Percentiles rank a stretch among this genome's conserved stretches.
phyloP scores from a whole-genome alignment of 2,888 invertebrate species.

The Eucera pruinosa region DNA sequence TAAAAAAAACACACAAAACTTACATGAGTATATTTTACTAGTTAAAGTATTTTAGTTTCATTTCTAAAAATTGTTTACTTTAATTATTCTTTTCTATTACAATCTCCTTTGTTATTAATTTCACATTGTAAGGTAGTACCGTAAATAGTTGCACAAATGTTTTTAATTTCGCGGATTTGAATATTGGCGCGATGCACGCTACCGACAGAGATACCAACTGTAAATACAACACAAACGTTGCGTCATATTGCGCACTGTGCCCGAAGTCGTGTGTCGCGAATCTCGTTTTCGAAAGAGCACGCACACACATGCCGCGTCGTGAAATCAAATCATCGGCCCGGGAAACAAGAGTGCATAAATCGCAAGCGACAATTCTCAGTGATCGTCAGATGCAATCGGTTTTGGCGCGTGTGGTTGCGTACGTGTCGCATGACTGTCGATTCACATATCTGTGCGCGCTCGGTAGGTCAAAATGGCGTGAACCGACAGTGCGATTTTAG shows the following conservation, averaged over 20 bases:
- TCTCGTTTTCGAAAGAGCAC: constrained; percentile 68
- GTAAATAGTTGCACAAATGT: background rate
- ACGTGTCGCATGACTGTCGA: constrained; percentile 70
- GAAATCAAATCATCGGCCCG: constrained; percentile 62
- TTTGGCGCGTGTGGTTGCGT: constrained; percentile 54
- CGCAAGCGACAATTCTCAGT: constrained; percentile 34
- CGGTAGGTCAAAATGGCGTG: constrained; percentile 81
- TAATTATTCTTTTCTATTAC: background rate
- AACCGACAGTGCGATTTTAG: constrained; percentile 72
- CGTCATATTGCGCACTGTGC: constrained; percentile 80
- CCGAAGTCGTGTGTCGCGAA: constrained; percentile 68
- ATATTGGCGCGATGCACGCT: constrained; percentile 64
- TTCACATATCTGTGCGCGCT: constrained; percentile 76
- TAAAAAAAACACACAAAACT: constrained; percentile 66
- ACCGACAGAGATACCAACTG: constrained; percentile 70
- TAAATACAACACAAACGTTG: constrained; percentile 67
- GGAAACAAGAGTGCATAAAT: constrained; percentile 60
- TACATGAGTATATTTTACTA: constrained; percentile 37
- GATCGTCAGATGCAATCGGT: constrained; percentile 53
- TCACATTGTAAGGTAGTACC: no score
- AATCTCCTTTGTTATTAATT: no score
- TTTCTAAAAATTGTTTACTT: background rate
- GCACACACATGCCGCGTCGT: constrained; percentile 69
- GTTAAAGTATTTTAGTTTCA: background rate
- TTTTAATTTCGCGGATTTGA: constrained; percentile 48